Evolutionary conservation across 1,140 invertebrate species (phyloP).

Genomic region (Aphelinus atriplicis): DNA sequence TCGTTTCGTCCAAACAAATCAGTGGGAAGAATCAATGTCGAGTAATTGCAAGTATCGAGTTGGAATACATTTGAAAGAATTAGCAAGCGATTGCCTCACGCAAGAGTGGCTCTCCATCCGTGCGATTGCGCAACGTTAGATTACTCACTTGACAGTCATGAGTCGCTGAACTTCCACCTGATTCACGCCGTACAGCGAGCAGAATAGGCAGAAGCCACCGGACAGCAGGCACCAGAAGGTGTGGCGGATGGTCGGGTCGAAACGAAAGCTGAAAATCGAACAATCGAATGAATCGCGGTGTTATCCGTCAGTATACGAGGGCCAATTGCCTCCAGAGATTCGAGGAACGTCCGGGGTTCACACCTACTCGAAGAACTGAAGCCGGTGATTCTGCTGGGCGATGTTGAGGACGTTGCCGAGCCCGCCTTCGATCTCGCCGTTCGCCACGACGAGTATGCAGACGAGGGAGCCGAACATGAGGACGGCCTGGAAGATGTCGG

Average conservation of each 20-base stretch:
- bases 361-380: constrained; percentile 56
- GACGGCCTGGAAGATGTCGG: constrained; percentile 84
- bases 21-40: too few relatives aligned
- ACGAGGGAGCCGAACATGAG: constrained; percentile 77
- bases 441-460: constrained; percentile 59
- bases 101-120: not conserved
- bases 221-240: constrained; percentile 78
- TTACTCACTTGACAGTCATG: constrained; percentile 58
- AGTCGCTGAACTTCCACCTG: constrained; percentile 70
- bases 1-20: too few relatives aligned
- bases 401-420: constrained; percentile 73
- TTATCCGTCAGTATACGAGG: not conserved
- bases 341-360: too few relatives aligned
- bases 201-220: constrained; percentile 79
- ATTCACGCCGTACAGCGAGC: constrained; percentile 84
- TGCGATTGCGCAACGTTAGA: too few relatives aligned
- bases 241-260: constrained; percentile 79
- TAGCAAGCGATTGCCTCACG: too few relatives aligned
- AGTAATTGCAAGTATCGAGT: too few relatives aligned
- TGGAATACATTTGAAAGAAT: too few relatives aligned
- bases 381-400: constrained; percentile 66
- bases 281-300: not conserved
- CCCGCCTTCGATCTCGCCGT: constrained; percentile 74
- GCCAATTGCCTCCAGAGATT: not conserved
- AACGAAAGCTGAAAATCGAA: constrained; percentile 43